A percentile compares a stretch with the other conserved stretches of the same genome.
These are phyloP conservation scores for Drosophila bunnanda DNA, from an alignment of 2,888 invertebrate species.

Conservation along the genomic window DNA sequence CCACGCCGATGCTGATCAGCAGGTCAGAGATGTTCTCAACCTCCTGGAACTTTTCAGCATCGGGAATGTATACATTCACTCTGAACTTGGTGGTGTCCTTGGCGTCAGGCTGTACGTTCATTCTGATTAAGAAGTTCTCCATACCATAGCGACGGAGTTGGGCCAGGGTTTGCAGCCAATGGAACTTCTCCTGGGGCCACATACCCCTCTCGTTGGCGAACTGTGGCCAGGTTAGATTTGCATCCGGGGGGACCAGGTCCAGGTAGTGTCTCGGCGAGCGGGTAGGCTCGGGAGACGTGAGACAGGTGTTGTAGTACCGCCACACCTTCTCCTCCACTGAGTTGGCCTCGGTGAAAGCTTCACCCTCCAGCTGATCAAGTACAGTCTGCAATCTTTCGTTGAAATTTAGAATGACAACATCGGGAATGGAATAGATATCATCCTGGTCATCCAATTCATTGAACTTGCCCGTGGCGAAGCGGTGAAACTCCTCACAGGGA, in stretches of 20 bases:
- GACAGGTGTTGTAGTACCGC: constrained; percentile 6
- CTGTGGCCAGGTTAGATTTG: constrained; percentile 2
- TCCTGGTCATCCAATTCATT: background rate
- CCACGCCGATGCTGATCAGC: background rate
- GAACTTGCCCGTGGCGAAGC: constrained; percentile 7
- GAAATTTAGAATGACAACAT: background rate
- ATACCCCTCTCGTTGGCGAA: background rate
- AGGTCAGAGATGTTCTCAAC: background rate
- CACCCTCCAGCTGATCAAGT: background rate
- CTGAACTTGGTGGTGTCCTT: background rate
- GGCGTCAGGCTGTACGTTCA: background rate
- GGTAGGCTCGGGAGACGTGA: background rate
- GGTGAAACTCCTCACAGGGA: background rate
- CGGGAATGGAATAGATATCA: background rate
- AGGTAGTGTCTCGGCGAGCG: background rate
- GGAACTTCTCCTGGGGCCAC: background rate
- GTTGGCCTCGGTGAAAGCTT: background rate
- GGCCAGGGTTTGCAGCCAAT: constrained; percentile 4
- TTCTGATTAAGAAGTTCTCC: background rate
- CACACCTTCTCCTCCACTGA: constrained; percentile 9
- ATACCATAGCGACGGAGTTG: background rate
- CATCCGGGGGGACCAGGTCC: constrained; percentile 2
- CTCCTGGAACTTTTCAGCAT: background rate
- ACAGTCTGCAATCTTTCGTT: background rate
- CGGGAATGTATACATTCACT: background rate